Evolutionary conservation across 2,888 invertebrate genomes (phyloP), one percentile per base, ranked within the genome.

Genomic region (Drosophila leonis): DNA sequence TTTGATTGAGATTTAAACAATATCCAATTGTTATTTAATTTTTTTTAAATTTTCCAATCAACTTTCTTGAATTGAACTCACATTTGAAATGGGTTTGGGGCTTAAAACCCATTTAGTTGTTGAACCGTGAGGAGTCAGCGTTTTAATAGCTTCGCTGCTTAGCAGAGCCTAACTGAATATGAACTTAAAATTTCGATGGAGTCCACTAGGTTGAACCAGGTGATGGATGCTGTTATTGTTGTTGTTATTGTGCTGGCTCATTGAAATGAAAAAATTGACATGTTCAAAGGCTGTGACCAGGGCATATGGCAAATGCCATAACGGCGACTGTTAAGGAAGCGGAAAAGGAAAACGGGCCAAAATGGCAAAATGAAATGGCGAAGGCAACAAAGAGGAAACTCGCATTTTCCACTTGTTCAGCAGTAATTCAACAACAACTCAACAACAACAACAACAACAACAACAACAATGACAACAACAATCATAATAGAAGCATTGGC

Each of bases 351-450:
- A 75, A 54, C 20, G 44, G 61, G 48, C 1, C 48, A 49, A 72
- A 72, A 62, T 54, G 75, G 46, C 31, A 39, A 65, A 65, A 78
- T 68, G 61, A 62, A 83, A 78, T 51, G 51, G 79, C 63, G 54
- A 70, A 72, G 62, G 73, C 75, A 64, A 76, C 57, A 74, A 88
- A 76, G 33, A 55, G 80, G 74, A 83, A 83, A 73, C 77, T 73
- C 75, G 56, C 70, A 86, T 86, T 88, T 88, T 88, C 87, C 77
- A 81, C 83, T 83, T 75, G 73, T 70, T 80, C 78, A 72, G 75
- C 80, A 79, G 51, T 68, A 64, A 66, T 63, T 39, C 65, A 57
- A 54, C 70, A 68, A 63, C 56, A 70, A 69, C n/a, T n/a, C 52
- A 62, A 57, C 51, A 60, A 49, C 29, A 73, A 55, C 18, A 64